Evolutionary conservation across 2,888 invertebrate species (phyloP).

Genomic region (Xylota segnis): DNA sequence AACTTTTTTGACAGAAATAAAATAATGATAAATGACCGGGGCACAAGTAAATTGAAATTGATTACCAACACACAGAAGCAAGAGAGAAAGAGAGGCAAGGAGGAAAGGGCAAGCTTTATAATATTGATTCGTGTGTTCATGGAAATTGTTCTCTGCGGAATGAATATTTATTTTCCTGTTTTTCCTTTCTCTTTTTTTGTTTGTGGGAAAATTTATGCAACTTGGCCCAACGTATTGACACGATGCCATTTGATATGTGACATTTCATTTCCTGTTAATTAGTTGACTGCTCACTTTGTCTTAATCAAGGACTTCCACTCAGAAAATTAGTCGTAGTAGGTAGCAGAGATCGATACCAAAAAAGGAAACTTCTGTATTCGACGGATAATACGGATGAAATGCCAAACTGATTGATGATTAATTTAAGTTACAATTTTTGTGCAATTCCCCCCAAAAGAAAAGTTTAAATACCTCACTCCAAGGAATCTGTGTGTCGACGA

Average conservation of each 20-base stretch:
- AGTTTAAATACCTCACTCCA: neutral
- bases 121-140: conserved; percentile 20
- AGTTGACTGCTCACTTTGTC: conserved; percentile 42
- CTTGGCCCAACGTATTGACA: conserved; percentile 1
- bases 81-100: neutral
- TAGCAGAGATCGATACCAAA: neutral
- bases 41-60: conserved; percentile 72
- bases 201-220: conserved; percentile 14
- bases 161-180: neutral
- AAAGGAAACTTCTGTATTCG: neutral
- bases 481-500: neutral
- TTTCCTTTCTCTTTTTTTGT: conserved; percentile 1
- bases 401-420: neutral
- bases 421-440: neutral
- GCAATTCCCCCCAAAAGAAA: neutral
- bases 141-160: conserved; percentile 30
- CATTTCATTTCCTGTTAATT: conserved; percentile 56
- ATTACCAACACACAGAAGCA: conserved; percentile 41
- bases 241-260: conserved; percentile 36
- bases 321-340: neutral
- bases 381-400: neutral
- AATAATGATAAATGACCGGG: conserved; percentile 73
- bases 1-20: conserved; percentile 76
- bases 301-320: neutral
- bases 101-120: neutral